phyloP scores from a whole-genome alignment of 1,140 invertebrate genomes.

The Hypsibius dujardini region DNA sequence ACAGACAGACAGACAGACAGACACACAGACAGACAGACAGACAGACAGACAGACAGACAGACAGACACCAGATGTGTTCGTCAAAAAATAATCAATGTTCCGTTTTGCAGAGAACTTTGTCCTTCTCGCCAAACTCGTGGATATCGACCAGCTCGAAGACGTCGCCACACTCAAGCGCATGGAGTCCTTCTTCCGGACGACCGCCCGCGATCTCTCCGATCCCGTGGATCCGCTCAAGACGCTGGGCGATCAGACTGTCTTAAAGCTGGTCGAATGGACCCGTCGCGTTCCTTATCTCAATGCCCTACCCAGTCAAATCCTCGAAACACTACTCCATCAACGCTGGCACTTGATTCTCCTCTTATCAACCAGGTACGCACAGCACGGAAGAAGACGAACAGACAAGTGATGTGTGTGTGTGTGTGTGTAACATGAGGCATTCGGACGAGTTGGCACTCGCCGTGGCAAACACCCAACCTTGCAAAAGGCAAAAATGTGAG shows the following conservation, averaged over 20 bases:
- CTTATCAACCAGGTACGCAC: slow-evolving; percentile 32
- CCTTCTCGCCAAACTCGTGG: slow-evolving; percentile 56
- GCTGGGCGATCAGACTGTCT: slow-evolving; percentile 84
- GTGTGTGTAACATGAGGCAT: too few relatives aligned
- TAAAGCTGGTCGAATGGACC: slow-evolving; percentile 94
- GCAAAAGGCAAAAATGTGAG: too few relatives aligned
- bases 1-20: too few relatives aligned
- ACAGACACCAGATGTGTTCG: too few relatives aligned
- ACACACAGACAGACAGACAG: too few relatives aligned
- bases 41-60: too few relatives aligned
- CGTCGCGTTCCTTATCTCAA: slow-evolving; percentile 87
- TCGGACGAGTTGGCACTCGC: too few relatives aligned
- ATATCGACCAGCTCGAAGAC: slow-evolving; percentile 85
- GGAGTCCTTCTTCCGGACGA: slow-evolving; percentile 28
- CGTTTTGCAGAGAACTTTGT: background rate
- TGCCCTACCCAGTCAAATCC: slow-evolving; percentile 79
- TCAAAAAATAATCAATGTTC: background rate
- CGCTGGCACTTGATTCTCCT: slow-evolving; percentile 93
- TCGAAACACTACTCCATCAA: slow-evolving; percentile 79
- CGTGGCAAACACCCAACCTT: too few relatives aligned
- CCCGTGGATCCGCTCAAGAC: slow-evolving; percentile 69
- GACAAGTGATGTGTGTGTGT: too few relatives aligned
- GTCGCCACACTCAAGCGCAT: slow-evolving; percentile 53
- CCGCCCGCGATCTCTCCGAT: slow-evolving; percentile 54
- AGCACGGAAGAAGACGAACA: too few relatives aligned